Base-by-base conservation (phyloP, 1,140 invertebrate species). In the Apis laboriosa region DNA sequence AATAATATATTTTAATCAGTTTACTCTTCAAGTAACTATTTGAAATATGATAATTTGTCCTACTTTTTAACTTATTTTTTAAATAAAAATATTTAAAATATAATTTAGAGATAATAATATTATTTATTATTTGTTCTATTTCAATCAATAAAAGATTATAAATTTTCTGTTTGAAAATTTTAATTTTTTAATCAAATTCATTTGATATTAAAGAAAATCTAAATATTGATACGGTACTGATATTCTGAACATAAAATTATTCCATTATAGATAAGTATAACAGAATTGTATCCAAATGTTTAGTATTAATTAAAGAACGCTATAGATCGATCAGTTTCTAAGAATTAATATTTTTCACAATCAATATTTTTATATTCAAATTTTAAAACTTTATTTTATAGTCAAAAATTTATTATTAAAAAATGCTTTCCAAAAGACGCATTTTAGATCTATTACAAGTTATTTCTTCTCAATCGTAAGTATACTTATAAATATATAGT, bases 401-500 rank as follows among this genome's bases (percentile, higher is more conserved):
- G 0, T 24, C 55, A 7, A 43, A 9, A 12, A 24, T 24, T 21
- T 24, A 15, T 5, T 53, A 51, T 74, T n/a, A 58, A 19, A 92
- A 88, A 82, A 95, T 95, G 94, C 80, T 90, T 70, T 86, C 92
- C 17, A 91, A 91, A 91, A 92, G 88, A 81, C 92, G 92, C n/a
- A 90, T 94, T 34, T 78, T 95, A 63, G 92, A 94, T 85, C 87
- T 94, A 60, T 84, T 95, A 49, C 92, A 92, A 84, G 86, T 92
- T 13, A 92, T 94, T 79, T 92, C 93, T 12, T 91, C 90, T 49
- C 91, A 94, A 82, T 94, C 93, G 94, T 95, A 89, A 94, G 94
- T 94, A 90, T 28, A 84, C 77, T 24, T 17, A 63, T 17, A 19
- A 1, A 21, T 5, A 17, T 19, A 24, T 21, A 77, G 5, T 58